Evolutionary conservation across 1,140 invertebrate species (phyloP), one percentile per base, ranked within the genome.

Genomic region (Chrysoperla carnea): DNA sequence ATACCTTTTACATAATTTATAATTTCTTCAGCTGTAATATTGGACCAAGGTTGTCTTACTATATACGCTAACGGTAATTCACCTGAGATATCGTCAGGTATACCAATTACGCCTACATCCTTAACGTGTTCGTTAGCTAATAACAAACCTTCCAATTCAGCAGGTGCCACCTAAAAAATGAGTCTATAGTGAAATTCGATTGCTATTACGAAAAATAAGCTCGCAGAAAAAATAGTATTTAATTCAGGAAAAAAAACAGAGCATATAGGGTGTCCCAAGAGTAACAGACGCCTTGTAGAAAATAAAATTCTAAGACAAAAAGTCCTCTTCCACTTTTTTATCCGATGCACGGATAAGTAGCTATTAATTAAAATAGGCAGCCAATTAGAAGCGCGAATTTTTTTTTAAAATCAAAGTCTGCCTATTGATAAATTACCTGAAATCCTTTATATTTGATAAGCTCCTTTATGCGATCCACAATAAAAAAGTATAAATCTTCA

Each of bases 401-500:
- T n/a, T n/a, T n/a, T n/a, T n/a, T n/a, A n/a, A n/a, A n/a, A n/a
- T n/a, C n/a, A n/a, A n/a, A n/a, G n/a, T n/a, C n/a, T n/a, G n/a
- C n/a, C n/a, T n/a, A n/a, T n/a, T n/a, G 5, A 23, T 23, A 23
- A 23, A 23, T 23, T 56, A 76, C 75, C 64, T 82, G 79, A 40
- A 71, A 70, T 31, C 77, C 80, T 57, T 80, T 81, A 14, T 80
- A 78, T 63, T 93, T 93, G 45, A 93, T 92, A 8, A 93, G 67
- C 56, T 93, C 87, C 53, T 93, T 93, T 37, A 90, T 52, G 42
- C 89, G 64, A 50, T 92, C 88, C 1, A 84, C 81, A 41, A 92
- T 74, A 41, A 72, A 88, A 46, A 89, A 73, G 46, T 64, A 73
- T 11, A 68, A 67, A 0, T 81, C 71, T 1, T 84, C 66, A 48